phyloP scores from a whole-genome alignment of 2,888 invertebrate species.

The Drosophila cognata region DNA sequence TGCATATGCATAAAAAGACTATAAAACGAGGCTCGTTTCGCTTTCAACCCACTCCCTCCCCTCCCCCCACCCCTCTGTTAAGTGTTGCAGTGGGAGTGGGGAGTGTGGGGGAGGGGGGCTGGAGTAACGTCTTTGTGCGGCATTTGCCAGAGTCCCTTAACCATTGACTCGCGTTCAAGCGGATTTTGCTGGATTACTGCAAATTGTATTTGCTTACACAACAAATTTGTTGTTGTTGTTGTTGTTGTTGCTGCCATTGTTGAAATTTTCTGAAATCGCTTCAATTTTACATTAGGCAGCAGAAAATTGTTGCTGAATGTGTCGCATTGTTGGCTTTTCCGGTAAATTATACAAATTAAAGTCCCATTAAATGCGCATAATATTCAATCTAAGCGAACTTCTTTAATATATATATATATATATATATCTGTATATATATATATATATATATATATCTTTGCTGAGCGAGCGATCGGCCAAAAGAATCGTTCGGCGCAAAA shows the following conservation, averaged over 20 bases:
- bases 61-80: neutral
- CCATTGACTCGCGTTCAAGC: constrained; percentile 45
- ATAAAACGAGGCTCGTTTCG: constrained; percentile 1
- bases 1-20: constrained; percentile 13
- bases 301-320: constrained; percentile 39
- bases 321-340: constrained; percentile 14
- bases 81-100: constrained; percentile 5
- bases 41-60: neutral
- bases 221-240: neutral
- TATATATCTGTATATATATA: constrained; percentile 1
- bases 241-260: neutral
- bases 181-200: constrained; percentile 66
- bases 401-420: neutral
- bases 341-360: constrained; percentile 40
- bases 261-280: constrained; percentile 41
- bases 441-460: constrained; percentile 34
- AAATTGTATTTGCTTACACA: constrained; percentile 54
- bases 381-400: constrained; percentile 41
- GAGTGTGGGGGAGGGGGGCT: neutral
- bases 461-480: constrained; percentile 59
- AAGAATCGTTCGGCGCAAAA: constrained; percentile 42
- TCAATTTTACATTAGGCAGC: constrained; percentile 62
- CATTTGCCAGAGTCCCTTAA: constrained; percentile 24
- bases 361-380: constrained; percentile 47
- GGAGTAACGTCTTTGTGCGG: neutral